Evolutionary conservation across 1,140 invertebrate genomes (phyloP), one percentile per base, ranked within the genome.

Genomic region (Drosophila pandora): DNA sequence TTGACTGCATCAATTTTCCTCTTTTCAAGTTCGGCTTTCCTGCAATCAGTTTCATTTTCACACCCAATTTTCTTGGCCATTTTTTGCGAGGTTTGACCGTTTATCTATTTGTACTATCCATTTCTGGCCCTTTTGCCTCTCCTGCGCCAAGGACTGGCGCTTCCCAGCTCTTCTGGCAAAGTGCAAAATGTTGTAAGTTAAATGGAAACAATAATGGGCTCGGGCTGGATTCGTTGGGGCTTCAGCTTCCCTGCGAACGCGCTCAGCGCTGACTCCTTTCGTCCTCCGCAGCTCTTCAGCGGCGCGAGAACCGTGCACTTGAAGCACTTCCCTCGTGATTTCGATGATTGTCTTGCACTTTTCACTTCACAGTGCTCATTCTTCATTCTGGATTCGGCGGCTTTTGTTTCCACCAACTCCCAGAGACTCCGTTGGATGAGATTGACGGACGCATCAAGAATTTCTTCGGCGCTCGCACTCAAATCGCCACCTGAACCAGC

Each of bases 161-260:
- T 71, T 68, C 61, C 68, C 37, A 74, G 78, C 64, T 76, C 61
- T 50, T 63, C 63, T 67, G 67, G 63, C 83, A 87, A 87, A 87
- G 83, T 87, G 83, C 83, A 87, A 87, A 87, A 79, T 73, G 83
- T 70, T 87, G 83, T 87, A 87, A 87, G 83, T 87, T 87, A 88
- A 87, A 87, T 87, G 83, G 79, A 88, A 88, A 88, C 83, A 88
- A 87, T 87, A 87, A 88, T 87, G 83, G 82, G 83, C 69, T 73
- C 56, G 64, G 57, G 64, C 62, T 45, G 54, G 17, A 12, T 53
- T 54, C 34, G 43, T 28, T 23, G 21, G 50, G 32, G 76, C 63
- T 70, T 47, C 8, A 9, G 63, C 55, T 59, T 41, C 30, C 34
- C 30, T 28, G 23, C 45, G 39, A 58, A 55, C 55, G 10, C 34